phyloP scores from a whole-genome alignment of 2,888 invertebrate genomes.

The Mythimna lalbum region DNA sequence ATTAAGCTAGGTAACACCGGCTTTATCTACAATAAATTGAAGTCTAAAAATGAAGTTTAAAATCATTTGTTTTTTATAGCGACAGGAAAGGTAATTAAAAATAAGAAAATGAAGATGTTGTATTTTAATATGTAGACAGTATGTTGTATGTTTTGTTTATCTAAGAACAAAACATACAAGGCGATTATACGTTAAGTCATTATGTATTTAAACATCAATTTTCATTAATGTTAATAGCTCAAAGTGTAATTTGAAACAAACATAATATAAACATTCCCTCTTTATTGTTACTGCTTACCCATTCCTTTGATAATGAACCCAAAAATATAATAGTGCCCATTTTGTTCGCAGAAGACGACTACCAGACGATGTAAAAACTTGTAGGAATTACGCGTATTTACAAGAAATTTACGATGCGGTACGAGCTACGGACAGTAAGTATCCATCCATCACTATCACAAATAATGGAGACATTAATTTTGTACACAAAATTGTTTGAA shows the following conservation, averaged over 20 bases:
- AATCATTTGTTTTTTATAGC: too few relatives aligned
- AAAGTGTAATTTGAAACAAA: conserved; percentile 18
- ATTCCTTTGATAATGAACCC: conserved; percentile 39
- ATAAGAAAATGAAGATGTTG: not conserved
- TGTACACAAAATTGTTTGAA: conserved; percentile 34
- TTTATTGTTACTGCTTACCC: conserved; percentile 42
- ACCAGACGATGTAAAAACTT: conserved; percentile 91
- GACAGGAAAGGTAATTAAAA: not conserved
- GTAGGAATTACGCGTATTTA: conserved; percentile 93
- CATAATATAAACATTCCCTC: conserved; percentile 31
- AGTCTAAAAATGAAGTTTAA: too few relatives aligned
- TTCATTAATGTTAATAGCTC: conserved; percentile 11
- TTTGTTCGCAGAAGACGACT: conserved; percentile 90
- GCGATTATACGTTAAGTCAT: not conserved
- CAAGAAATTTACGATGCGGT: conserved; percentile 94
- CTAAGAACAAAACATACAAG: not conserved
- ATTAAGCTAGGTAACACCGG: too few relatives aligned
- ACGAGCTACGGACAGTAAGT: conserved; percentile 92
- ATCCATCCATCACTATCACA: conserved; percentile 53
- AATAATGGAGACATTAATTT: conserved; percentile 53
- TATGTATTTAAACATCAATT: conserved; percentile 14
- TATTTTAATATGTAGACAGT: not conserved
- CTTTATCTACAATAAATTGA: too few relatives aligned
- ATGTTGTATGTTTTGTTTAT: not conserved
- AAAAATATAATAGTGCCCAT: conserved; percentile 38